These are phyloP conservation scores for Catharus ustulatus DNA, from an alignment of 2,797 vertebrate species.

Conservation along the genomic window DNA sequence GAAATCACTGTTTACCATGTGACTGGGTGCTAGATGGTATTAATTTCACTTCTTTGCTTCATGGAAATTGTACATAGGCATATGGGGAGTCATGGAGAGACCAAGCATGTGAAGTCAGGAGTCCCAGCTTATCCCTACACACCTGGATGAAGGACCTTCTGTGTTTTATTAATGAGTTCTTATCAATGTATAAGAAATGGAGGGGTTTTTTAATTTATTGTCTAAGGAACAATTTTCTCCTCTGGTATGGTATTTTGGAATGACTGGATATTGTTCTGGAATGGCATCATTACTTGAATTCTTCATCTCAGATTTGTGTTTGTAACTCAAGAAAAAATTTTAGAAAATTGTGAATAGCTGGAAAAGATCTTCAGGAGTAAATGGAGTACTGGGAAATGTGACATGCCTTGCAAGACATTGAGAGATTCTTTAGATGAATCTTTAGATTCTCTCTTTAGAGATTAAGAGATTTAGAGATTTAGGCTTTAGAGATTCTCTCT, in stretches of 20 bases:
- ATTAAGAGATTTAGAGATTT: no score
- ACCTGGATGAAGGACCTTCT: not conserved
- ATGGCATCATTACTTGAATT: not conserved
- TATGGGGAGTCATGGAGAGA: not conserved
- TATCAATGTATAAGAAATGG: not conserved
- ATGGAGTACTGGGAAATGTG: not conserved
- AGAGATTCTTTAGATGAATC: not conserved
- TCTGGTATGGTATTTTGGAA: not conserved
- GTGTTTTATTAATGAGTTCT: not conserved
- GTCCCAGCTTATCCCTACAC: not conserved
- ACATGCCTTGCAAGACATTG: not conserved
- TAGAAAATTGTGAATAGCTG: not conserved
- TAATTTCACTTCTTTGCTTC: not conserved
- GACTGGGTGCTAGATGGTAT: not conserved
- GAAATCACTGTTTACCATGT: not conserved
- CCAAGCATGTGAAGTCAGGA: accelerated
- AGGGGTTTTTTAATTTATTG: accelerated
- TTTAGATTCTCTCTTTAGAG: no score
- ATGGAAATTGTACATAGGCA: not conserved
- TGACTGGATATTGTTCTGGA: not conserved
- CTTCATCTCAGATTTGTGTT: not conserved
- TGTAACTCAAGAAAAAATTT: not conserved
- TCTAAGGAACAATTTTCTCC: not conserved
- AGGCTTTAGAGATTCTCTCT: not conserved
- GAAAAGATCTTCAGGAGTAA: not conserved